Evolutionary conservation across 2,797 vertebrate species (phyloP).

Genomic region (Ispidina lecontei): DNA sequence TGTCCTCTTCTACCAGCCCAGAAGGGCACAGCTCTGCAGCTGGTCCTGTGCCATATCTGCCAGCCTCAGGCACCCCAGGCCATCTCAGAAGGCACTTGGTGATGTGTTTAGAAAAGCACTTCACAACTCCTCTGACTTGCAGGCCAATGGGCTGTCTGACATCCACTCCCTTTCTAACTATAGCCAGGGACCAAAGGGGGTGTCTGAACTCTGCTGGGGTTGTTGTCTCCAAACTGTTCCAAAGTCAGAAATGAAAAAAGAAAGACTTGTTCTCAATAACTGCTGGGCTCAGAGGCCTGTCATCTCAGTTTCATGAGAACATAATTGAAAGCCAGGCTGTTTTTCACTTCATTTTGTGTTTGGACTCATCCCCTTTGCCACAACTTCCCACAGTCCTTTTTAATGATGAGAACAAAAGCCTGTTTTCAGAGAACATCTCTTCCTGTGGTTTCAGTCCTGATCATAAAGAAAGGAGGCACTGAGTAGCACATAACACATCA

Average conservation of each 20-base stretch:
- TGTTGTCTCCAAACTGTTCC: neutral
- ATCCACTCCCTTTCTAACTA: neutral
- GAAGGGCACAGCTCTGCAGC: neutral
- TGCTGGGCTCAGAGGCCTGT: neutral
- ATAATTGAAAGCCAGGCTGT: slow-evolving; percentile 5
- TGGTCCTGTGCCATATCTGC: neutral
- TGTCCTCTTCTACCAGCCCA: neutral
- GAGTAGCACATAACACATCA: neutral
- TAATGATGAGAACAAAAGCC: neutral
- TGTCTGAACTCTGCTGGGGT: neutral
- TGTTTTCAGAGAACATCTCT: neutral
- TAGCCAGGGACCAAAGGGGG: neutral
- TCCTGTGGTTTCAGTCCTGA: neutral
- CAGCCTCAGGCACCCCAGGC: neutral
- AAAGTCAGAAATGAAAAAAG: neutral
- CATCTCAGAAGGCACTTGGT: neutral
- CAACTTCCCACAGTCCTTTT: neutral
- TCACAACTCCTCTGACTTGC: neutral
- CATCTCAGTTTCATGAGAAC: neutral
- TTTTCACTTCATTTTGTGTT: neutral
- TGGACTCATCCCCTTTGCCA: neutral
- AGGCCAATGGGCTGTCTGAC: neutral
- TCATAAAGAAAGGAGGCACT: neutral
- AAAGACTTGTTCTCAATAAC: neutral
- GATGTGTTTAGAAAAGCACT: neutral